These are phyloP conservation scores for Dinomys branickii DNA, from an alignment of 2,113 vertebrate species.

Conservation along the genomic window DNA sequence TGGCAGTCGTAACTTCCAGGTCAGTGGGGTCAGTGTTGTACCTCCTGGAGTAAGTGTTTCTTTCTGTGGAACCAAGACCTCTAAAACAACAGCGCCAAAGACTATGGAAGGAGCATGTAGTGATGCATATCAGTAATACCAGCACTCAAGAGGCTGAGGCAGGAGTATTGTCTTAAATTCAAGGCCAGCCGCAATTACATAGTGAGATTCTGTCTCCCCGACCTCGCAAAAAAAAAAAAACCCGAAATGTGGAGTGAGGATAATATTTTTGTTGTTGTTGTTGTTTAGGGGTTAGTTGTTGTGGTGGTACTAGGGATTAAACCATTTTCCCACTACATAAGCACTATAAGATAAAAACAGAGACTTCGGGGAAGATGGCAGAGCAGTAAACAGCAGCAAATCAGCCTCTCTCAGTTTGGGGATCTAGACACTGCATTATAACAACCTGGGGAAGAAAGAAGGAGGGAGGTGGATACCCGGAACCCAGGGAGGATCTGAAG, in stretches of 20 bases:
- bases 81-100: background rate
- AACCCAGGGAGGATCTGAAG: too few relatives aligned
- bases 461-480: too few relatives aligned
- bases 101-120: background rate
- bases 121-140: background rate
- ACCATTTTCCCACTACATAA: background rate
- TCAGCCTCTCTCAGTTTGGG: too few relatives aligned
- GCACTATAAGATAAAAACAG: background rate
- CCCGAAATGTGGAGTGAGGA: background rate
- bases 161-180: background rate
- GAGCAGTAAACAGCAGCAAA: too few relatives aligned
- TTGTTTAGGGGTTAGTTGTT: background rate
- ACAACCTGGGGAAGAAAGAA: too few relatives aligned
- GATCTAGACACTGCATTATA: too few relatives aligned
- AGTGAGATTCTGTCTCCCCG: background rate
- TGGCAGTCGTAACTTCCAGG: background rate
- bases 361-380: background rate
- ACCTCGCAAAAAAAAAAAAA: too few relatives aligned
- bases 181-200: background rate
- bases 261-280: background rate
- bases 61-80: background rate
- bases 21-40: background rate
- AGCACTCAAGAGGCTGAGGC: background rate
- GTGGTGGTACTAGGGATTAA: background rate
- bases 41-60: background rate